Evolutionary conservation across 2,113 vertebrate species (phyloP), one percentile per base, ranked within the genome.

Genomic region (Ploceus nigricollis): DNA sequence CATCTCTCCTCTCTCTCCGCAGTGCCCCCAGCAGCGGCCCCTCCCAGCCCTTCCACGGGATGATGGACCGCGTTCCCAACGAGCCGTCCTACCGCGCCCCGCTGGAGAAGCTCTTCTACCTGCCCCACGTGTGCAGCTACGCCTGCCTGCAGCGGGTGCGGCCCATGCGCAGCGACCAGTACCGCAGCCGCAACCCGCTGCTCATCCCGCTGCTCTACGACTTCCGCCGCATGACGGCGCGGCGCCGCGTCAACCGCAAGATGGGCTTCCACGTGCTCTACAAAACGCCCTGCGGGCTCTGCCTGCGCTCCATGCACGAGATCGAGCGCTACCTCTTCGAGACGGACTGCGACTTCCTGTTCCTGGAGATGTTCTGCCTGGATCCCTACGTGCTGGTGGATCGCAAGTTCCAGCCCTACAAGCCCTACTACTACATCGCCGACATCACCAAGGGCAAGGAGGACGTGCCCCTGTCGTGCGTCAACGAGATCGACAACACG

Each of bases 241-340:
- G 99, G 13, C 98, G 99, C 31, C 98, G 99, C 54, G 97, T 99
- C 44, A 99, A 99, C 97, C 99, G 99, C 92, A 99, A 99, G 98
- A 99, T 99, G 98, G 99, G 99, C 10, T 99, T 99, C 96, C 99
- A 99, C 3, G 99, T 99, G 35, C 98, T 99, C 95, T 99, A 99
- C 97, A 99, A 99, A 84, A 98, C 99, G 0, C 99, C 99, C 0
- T 99, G 99, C 20, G 99, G 99, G 10, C 98, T 99, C 37, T 99
- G 99, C 94, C 98, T 99, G 82, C 98, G 99, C 13, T 98, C 98
- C 97, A 99, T 99, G 99, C 96, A 76, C 3, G 99, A 99, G 97
- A 99, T 99, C n/a, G 98, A 99, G 89, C 98, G 98, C 8, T 99
- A 99, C 98, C 98, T 99, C 56, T 99, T 99, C 39, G 98, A 99